Evolutionary conservation across 2,888 invertebrate genomes (phyloP).

Genomic region (Lapara coniferarum): DNA sequence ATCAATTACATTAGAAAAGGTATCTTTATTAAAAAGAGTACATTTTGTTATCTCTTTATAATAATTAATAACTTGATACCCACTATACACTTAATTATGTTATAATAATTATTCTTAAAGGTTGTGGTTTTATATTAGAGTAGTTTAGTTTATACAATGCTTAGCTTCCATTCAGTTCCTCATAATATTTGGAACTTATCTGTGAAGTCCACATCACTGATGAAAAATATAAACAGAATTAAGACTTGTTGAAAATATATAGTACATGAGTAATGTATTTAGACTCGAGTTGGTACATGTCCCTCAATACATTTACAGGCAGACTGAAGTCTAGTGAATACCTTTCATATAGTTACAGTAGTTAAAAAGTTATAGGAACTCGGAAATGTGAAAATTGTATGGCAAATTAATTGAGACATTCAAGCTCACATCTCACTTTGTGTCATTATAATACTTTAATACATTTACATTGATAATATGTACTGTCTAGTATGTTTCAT

Average conservation of each 20-base stretch:
- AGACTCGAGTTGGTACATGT: too few relatives aligned
- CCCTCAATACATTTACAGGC: neutral
- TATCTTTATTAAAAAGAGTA: neutral
- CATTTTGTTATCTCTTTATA: neutral
- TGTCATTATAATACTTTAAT: too few relatives aligned
- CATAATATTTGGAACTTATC: slow-evolving; percentile 23
- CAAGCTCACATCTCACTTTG: neutral
- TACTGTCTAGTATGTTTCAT: too few relatives aligned
- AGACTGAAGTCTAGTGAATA: neutral
- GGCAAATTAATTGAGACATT: neutral
- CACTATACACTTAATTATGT: neutral
- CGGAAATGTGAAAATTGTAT: neutral
- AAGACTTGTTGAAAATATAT: too few relatives aligned
- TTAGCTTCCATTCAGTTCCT: slow-evolving; percentile 25
- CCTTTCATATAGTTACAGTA: neutral
- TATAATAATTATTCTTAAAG: slow-evolving; percentile 1
- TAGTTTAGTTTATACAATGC: slow-evolving; percentile 14
- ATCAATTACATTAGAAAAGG: neutral
- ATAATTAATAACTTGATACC: neutral
- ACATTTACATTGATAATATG: neutral
- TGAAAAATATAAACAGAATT: neutral
- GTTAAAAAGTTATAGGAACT: neutral
- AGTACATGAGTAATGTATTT: too few relatives aligned
- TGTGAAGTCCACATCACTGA: slow-evolving; percentile 6
- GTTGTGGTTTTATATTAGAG: slow-evolving; percentile 7